Evolutionary conservation across 2,888 invertebrate genomes (phyloP).

Genomic region (Mesorhabditis sp.): DNA sequence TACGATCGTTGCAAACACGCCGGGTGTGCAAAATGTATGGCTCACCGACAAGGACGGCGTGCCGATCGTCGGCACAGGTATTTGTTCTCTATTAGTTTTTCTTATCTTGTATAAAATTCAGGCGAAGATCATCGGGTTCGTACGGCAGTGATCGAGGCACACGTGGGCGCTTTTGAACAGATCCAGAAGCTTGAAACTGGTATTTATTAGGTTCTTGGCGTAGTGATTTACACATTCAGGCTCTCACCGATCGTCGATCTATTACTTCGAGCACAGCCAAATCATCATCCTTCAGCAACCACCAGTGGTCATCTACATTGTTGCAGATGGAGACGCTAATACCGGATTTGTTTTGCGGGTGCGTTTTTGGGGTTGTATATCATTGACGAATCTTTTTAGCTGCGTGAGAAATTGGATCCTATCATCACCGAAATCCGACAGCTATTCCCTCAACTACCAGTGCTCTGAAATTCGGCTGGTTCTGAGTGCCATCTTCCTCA

Average conservation of each 20-base stretch:
- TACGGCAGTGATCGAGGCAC: not conserved
- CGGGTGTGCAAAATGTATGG: not conserved
- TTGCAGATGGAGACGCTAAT: not conserved
- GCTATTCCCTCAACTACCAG: not conserved
- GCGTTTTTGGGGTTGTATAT: not conserved
- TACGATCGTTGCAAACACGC: not conserved
- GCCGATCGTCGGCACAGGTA: slow-evolving; percentile 22
- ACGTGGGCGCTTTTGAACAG: not conserved
- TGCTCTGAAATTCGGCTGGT: not conserved
- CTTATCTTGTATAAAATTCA: not conserved
- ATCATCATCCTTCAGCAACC: not conserved
- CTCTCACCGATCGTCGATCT: not conserved
- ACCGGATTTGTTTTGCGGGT: slow-evolving; percentile 5
- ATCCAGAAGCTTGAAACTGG: not conserved
- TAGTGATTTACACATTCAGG: not conserved
- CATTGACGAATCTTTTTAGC: slow-evolving; percentile 4
- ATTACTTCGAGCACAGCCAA: not conserved
- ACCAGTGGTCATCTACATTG: not conserved
- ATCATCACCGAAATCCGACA: slow-evolving; percentile 8
- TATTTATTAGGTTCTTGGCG: not conserved
- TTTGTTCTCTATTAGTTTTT: not conserved
- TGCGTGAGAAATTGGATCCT: slow-evolving; percentile 22
- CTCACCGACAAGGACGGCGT: slow-evolving; percentile 34
- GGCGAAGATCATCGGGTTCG: slow-evolving; percentile 3
- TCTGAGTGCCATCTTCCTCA: too few species aligned